A percentile compares a stretch with the other conserved stretches of the same genome.
These are phyloP conservation scores for Clarias fuscus DNA, from an alignment of 2,797 vertebrate species.

Conservation along the genomic window DNA sequence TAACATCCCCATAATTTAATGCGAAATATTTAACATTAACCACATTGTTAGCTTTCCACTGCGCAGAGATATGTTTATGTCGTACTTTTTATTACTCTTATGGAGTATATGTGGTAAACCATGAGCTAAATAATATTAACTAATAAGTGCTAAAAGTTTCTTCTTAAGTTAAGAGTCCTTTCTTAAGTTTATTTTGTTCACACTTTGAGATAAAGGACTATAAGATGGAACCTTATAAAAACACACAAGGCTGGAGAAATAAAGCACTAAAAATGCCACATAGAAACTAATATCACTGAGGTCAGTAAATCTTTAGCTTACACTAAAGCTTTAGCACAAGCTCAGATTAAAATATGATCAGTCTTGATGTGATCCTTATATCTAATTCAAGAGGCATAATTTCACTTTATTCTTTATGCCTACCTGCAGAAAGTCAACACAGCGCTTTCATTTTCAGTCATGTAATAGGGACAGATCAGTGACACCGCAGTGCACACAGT, in stretches of 20 bases:
- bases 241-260: neutral
- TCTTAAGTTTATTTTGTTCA: neutral
- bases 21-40: neutral
- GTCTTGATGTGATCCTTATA: neutral
- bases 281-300: neutral
- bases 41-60: neutral
- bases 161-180: neutral
- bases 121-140: too few species aligned
- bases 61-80: neutral
- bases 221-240: too few species aligned
- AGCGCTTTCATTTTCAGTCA: conserved; percentile 30
- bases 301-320: neutral
- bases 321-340: neutral
- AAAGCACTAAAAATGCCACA: neutral
- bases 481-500: neutral
- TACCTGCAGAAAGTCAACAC: conserved; percentile 3
- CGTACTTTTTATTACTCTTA: neutral
- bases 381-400: conserved; percentile 17
- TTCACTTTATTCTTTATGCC: neutral
- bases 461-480: conserved; percentile 38
- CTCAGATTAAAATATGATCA: neutral
- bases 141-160: neutral
- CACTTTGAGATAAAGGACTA: neutral
- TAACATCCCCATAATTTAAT: neutral
- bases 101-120: neutral